Evolutionary conservation across 1,140 invertebrate species (phyloP).

Genomic region (Dendrolimus punctatus): DNA sequence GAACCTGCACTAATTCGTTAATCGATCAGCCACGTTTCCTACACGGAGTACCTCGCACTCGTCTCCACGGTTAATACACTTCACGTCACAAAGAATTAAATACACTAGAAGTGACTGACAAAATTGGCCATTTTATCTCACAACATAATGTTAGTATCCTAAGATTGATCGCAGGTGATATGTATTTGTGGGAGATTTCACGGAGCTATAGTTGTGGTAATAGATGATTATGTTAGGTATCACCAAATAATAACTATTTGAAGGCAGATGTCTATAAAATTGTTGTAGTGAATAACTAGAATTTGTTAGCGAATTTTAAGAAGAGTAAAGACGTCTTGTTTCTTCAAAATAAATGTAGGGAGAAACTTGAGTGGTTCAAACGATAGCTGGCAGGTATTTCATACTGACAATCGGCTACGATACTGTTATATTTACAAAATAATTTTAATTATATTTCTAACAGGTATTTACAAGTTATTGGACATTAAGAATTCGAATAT

Average conservation of each 20-base stretch:
- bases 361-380: no score
- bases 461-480: neutral
- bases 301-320: neutral
- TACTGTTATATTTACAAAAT: no score
- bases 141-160: no score
- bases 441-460: neutral
- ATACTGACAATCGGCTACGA: no score
- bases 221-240: no score
- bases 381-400: no score
- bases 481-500: neutral
- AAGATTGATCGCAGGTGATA: no score
- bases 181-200: no score
- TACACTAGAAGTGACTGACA: slow-evolving; percentile 1
- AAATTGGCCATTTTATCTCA: no score
- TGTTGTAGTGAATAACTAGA: no score
- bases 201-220: neutral
- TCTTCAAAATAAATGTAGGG: neutral
- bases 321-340: neutral
- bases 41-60: slow-evolving; percentile 15
- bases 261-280: neutral
- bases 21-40: slow-evolving; percentile 28
- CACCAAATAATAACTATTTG: neutral
- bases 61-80: slow-evolving; percentile 17
- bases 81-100: slow-evolving; percentile 14
- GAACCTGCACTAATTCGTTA: slow-evolving; percentile 27